Evolutionary conservation across 2,888 invertebrate species (phyloP).

Genomic region (Saturnia japonica): DNA sequence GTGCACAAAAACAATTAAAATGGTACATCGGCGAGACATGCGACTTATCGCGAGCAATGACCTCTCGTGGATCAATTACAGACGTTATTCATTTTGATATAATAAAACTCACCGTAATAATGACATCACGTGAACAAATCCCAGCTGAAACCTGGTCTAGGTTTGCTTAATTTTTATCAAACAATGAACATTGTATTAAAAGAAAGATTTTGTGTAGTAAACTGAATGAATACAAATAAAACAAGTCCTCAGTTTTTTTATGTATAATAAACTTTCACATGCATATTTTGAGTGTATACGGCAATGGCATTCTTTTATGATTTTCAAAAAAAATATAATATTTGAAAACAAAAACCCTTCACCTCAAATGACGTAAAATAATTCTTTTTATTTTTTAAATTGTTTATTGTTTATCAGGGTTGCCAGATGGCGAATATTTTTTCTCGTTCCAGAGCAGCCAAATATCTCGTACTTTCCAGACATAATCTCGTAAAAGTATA

Average conservation of each 20-base stretch:
- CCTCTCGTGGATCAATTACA: slow-evolving; percentile 35
- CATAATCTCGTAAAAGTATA: too few relatives aligned
- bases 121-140: slow-evolving; percentile 52
- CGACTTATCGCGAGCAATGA: slow-evolving; percentile 53
- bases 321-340: slow-evolving; percentile 30
- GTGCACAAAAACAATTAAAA: slow-evolving; percentile 54
- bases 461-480: too few relatives aligned
- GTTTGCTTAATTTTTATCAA: slow-evolving; percentile 34
- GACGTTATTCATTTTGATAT: slow-evolving; percentile 25
- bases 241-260: neutral
- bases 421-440: too few relatives aligned
- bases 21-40: slow-evolving; percentile 51
- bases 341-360: slow-evolving; percentile 44
- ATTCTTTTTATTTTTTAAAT: neutral
- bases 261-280: neutral
- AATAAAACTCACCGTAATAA: slow-evolving; percentile 61
- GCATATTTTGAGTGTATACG: neutral
- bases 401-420: too few relatives aligned
- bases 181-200: slow-evolving; percentile 42
- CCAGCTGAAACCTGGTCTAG: slow-evolving; percentile 39
- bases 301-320: slow-evolving; percentile 17
- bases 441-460: too few relatives aligned
- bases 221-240: slow-evolving; percentile 8
- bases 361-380: slow-evolving; percentile 24
- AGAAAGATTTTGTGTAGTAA: slow-evolving; percentile 22